Conservation (phyloP, 2,797 vertebrate species). For the Arnoldichthys spilopterus region DNA sequence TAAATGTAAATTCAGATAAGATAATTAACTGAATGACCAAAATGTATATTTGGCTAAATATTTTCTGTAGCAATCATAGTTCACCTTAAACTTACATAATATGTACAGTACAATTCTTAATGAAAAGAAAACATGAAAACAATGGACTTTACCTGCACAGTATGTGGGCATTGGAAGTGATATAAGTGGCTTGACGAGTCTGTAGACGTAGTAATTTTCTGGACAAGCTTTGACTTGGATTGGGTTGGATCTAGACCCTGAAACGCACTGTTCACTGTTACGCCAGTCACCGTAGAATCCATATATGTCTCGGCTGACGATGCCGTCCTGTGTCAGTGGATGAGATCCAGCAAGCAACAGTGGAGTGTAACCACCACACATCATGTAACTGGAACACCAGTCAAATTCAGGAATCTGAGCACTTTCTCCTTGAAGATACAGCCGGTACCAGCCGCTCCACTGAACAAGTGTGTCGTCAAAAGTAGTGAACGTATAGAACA, state of each 20-base stretch:
- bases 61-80: no score
- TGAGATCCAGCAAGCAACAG: conserved; percentile 28
- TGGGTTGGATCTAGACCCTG: background rate
- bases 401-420: conserved; percentile 44
- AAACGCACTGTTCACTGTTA: background rate
- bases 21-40: no score
- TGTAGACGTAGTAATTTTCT: conserved; percentile 43
- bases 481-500: no score
- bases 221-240: conserved; percentile 47
- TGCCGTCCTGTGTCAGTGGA: conserved; percentile 34
- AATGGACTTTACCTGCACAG: conserved; percentile 34
- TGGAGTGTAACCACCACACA: conserved; percentile 16
- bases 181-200: conserved; percentile 10
- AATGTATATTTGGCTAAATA: no score
- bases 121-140: no score
- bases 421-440: conserved; percentile 28
- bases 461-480: conserved; percentile 12
- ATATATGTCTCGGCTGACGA: background rate
- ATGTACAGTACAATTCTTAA: no score
- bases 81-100: no score
- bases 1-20: no score
- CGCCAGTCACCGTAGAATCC: background rate
- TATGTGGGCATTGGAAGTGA: background rate
- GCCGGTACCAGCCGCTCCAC: conserved; percentile 40
- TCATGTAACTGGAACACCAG: background rate